Base-by-base conservation (phyloP, 2,888 invertebrate genomes). In the Elegia similella region DNA sequence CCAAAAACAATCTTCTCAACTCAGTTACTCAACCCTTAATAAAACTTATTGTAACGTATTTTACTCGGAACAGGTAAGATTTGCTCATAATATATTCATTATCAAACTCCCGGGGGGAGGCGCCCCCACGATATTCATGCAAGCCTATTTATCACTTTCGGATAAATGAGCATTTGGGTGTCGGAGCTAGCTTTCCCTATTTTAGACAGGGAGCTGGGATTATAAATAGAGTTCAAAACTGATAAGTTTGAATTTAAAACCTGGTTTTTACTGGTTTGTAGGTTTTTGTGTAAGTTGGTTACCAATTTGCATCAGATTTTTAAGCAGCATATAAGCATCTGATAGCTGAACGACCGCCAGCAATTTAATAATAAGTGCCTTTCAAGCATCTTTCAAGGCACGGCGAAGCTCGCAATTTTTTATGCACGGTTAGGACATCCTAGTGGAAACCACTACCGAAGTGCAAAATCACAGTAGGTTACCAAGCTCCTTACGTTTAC, bases 61-160 rank as follows among this genome's bases (percentile, higher is more conserved):
- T 55, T 42, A 47, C 50, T 52, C 8, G 38, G 56, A 62, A 61
- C 72, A 76, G 70, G 75, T 76, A 78, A 78, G 75, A 79, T 80
- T 82, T 78, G 71, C 72, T 81, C 72, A 79, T 85, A 80, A 82
- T 77, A 78, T 82, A 85, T 85, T 85, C 85, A 86, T 85, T 80
- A 82, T 67, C 62, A 50, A 50, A 50, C 59, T 59, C 59, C 69
- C 58, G 61, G 29, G 63, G n/a, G 68, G 70, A 67, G 61, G 59
- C 62, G 57, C 59, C 58, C 57, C 65, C 58, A 63, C 62, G 59
- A 64, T 76, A 83, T 81, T 85, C 86, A 84, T 81, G 76, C 72
- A 68, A 66, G 73, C 71, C 82, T 86, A 88, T 88, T 87, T 88
- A 88, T 88, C 87, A 88, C 81, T 84, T 83, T 78, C 80, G 74